Percentiles rank a stretch among this genome's conserved stretches.
Evolutionary conservation across 2,113 vertebrate genomes (phyloP).

Genomic region (Oryzias curvinotus): DNA sequence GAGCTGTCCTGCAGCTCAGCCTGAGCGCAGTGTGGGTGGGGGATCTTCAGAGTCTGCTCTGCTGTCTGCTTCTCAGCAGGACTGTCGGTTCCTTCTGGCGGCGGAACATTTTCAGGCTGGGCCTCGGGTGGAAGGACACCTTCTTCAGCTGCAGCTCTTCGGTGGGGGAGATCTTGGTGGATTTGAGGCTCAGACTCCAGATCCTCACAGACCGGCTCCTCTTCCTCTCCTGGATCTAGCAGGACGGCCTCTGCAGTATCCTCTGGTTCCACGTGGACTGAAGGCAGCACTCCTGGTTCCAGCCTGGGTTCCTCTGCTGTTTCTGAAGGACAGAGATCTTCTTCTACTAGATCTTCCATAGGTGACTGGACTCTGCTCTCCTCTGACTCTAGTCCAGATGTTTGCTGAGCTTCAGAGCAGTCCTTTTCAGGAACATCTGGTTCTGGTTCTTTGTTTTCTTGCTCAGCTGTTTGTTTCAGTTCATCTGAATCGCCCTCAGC

Average conservation of each 20-base stretch:
- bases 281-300: not conserved
- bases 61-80: no score
- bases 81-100: constrained; percentile 18
- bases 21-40: not conserved
- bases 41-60: no score
- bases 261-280: not conserved
- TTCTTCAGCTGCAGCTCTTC: not conserved
- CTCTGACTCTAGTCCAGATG: not conserved
- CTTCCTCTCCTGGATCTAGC: not conserved
- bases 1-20: constrained; percentile 22
- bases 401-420: not conserved
- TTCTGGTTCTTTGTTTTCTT: constrained; percentile 34
- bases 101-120: not conserved
- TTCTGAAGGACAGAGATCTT: not conserved
- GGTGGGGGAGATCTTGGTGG: no score
- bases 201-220: no score
- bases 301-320: constrained; percentile 3
- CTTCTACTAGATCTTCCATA: constrained; percentile 11
- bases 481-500: constrained; percentile 25
- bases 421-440: not conserved
- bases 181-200: no score
- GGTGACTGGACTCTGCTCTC: not conserved
- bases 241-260: not conserved
- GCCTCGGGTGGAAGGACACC: not conserved
- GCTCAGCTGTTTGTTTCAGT: constrained; percentile 6